Base-by-base conservation (phyloP, 2,113 vertebrate species). In the Promerops cafer region DNA sequence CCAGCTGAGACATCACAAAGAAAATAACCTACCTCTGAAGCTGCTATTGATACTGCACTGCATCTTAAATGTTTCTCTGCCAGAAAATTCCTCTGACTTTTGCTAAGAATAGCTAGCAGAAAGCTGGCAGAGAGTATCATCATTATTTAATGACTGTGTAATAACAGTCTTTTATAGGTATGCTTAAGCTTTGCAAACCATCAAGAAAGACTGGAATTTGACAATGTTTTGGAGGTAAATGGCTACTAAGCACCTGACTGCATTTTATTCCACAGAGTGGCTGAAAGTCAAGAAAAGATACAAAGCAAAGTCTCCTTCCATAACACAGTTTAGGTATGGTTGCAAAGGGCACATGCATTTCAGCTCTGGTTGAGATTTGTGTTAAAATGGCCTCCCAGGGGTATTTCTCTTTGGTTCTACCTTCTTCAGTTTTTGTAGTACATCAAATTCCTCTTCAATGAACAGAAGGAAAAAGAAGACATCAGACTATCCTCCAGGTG, bases 141-240 rank as follows among this genome's bases (percentile, higher is more conserved):
- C 83, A 88, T 94, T 93, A 93, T 92, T 96, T 96, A 93, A 91
- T 85, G 66, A 91, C 81, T 64, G 42, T 54, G 85, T 94, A 95
- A 94, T 81, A 95, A 68, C 39, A 31, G 54, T 40, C 61, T 69
- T 12, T 69, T 93, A 64, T 21, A 95, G 83, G 49, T 64, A 80
- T 30, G 50, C 37, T 78, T 79, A 80, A 89, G 44, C 19, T 4
- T 69, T 74, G 71, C 77, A 92, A 95, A 56, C 84, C 63, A 79
- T 72, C 50, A 76, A 57, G 87, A 89, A 87, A 75, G 47, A 83
- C 76, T 69, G 39, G 68, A 91, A 45, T 93, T 93, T 91, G 83
- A 89, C 71, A 82, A 64, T 64, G 33, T 15, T 2, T 91, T 74
- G 90, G 44, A 95, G 63, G 60, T 87, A 94, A 87, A 93, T 60